Base-by-base conservation (phyloP, 2,113 vertebrate genomes). In the Ariopsis seemanni region DNA sequence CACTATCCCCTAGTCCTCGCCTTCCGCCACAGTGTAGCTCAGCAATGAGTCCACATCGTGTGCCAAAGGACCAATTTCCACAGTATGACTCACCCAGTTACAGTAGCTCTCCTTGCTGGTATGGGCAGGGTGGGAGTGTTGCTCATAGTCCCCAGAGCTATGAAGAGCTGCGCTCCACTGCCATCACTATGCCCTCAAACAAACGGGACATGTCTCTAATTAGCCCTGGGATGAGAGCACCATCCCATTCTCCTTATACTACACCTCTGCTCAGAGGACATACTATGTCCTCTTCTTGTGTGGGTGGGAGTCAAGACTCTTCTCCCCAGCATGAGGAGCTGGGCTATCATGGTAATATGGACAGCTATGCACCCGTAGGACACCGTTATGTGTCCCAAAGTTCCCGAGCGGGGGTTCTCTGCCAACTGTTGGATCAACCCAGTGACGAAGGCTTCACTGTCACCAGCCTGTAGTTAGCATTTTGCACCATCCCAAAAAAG, bases 391-490 rank as follows among this genome's bases (percentile, higher is more conserved):
- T 97, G 90, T 95, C 96, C 92, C 97, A 98, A 93, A 95, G 89
- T 90, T 94, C 94, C 91, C 95, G 95, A 95, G 95, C 96, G 91
- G 95, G 96, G 90, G 97, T 99, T 92, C 95, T 99, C 94, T 97
- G 98, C 94, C 97, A 98, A 90, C 96, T 99, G 94, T 96, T 97
- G 92, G 98, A 99, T 91, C 97, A 97, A 83, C 96, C 97, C 91
- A 96, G 95, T 4, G 98, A 99, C 91, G 98, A 99, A 95, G 97
- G 96, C 95, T 99, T 99, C 95, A 99, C 97, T 78, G 98, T 99
- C 95, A 99, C 98, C 95, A 99, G 98, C 96, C 97, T 99, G 97
- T 99, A 99, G 97, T 95, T 95, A 90, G 82, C 83, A 75, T 83
- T 12, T 94, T 85, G 83, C 80, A 88, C 52, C 72, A 81, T 86